phyloP scores from a whole-genome alignment of 2,888 invertebrate genomes.

The Nomada ferruginata region DNA sequence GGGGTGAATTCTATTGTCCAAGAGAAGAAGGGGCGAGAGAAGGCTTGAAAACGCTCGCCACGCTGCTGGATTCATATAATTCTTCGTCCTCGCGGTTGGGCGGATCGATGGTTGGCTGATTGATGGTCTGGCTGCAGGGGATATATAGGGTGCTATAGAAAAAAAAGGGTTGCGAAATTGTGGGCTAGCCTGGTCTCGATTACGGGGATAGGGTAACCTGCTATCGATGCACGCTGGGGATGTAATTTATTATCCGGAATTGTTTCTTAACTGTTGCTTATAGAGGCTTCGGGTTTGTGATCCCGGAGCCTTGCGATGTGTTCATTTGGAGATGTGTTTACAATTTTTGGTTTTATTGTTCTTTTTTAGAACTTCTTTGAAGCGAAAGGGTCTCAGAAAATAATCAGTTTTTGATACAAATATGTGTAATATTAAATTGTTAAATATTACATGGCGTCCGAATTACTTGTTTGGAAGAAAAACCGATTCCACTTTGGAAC shows the following conservation, averaged over 20 bases:
- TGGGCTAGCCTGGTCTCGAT: conserved; percentile 4
- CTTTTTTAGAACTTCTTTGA: too few species aligned
- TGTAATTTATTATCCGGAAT: conserved; percentile 13
- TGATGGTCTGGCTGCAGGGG: conserved; percentile 19
- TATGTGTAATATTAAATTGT: too few species aligned
- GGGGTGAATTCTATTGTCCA: conserved; percentile 27
- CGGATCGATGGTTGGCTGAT: conserved; percentile 37
- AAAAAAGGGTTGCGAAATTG: conserved; percentile 19
- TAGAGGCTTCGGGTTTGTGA: background rate
- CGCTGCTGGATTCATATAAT: conserved; percentile 30
- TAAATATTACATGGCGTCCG: too few species aligned
- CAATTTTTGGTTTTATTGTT: too few species aligned
- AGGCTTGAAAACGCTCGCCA: conserved; percentile 17
- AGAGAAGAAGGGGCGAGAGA: background rate
- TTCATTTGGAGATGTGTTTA: background rate
- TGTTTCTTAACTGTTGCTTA: conserved; percentile 8
- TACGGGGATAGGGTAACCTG: conserved; percentile 9
- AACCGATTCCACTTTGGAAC: too few species aligned
- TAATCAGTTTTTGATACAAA: too few species aligned
- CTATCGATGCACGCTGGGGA: conserved; percentile 3
- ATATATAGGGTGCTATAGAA: conserved; percentile 11
- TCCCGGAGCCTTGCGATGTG: background rate
- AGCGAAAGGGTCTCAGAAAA: too few species aligned
- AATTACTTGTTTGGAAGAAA: too few species aligned
- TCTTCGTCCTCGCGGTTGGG: conserved; percentile 18